Percentiles rank a stretch among this genome's conserved stretches.
Conservation (phyloP, 2,113 vertebrate genomes). For the Cichladusa arquata region DNA sequence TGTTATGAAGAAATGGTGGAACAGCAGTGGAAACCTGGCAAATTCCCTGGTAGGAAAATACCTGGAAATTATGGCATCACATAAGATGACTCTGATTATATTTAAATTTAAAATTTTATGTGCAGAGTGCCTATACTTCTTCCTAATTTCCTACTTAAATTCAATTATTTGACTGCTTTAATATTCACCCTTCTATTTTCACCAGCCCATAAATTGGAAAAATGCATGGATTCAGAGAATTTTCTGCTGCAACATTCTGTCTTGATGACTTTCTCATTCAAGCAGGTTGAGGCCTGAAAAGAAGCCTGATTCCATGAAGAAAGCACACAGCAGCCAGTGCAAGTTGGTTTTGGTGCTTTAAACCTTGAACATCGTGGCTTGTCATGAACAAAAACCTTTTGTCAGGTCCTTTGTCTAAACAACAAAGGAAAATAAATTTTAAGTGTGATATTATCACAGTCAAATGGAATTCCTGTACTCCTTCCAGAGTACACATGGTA, state of each 20-base stretch:
- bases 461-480: neutral
- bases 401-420: neutral
- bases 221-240: neutral
- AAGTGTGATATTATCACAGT: neutral
- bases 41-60: neutral
- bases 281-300: neutral
- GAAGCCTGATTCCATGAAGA: neutral
- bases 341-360: neutral
- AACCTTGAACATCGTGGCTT: neutral
- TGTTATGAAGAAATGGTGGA: neutral
- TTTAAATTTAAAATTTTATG: neutral
- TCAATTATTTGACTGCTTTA: neutral
- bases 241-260: neutral
- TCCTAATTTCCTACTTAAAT: neutral
- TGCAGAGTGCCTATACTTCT: neutral
- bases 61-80: neutral
- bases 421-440: neutral
- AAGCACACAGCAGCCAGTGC: neutral
- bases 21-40: neutral
- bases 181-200: neutral
- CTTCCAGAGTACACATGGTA: rapidly evolving
- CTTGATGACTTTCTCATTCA: neutral
- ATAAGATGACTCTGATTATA: neutral
- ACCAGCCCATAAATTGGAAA: neutral
- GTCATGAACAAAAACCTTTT: neutral